These are phyloP conservation scores for Diabrotica virgifera DNA, from an alignment of 1,140 invertebrate species.

Conservation along the genomic window DNA sequence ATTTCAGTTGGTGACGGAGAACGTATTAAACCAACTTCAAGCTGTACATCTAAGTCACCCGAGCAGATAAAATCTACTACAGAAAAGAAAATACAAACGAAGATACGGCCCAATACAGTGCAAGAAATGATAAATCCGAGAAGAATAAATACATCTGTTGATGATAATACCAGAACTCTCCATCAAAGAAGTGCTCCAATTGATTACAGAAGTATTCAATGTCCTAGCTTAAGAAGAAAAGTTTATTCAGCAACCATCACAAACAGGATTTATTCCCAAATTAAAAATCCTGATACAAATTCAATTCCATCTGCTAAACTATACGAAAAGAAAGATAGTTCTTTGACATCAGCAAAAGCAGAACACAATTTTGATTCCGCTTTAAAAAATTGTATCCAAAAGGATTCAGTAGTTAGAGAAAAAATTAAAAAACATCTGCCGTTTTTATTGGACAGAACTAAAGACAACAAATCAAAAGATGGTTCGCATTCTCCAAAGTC, in stretches of 20 bases:
- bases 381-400: too few species aligned
- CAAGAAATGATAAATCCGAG: background rate
- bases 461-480: background rate
- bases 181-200: background rate
- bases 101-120: background rate
- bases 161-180: background rate
- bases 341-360: background rate
- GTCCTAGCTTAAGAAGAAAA: constrained; percentile 23
- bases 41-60: background rate
- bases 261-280: background rate
- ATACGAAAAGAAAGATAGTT: background rate
- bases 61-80: background rate
- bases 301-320: background rate
- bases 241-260: constrained; percentile 25
- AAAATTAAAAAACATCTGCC: too few species aligned
- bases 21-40: background rate
- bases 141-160: background rate
- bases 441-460: background rate
- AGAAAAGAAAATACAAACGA: background rate
- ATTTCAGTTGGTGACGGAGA: background rate
- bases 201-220: constrained; percentile 26
- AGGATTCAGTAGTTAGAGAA: too few species aligned
- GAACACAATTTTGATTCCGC: too few species aligned
- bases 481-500: background rate
- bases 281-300: background rate